Evolutionary conservation across 2,888 invertebrate species (phyloP), one percentile per base, ranked within the genome.

Genomic region (Eupithecia subfuscata): DNA sequence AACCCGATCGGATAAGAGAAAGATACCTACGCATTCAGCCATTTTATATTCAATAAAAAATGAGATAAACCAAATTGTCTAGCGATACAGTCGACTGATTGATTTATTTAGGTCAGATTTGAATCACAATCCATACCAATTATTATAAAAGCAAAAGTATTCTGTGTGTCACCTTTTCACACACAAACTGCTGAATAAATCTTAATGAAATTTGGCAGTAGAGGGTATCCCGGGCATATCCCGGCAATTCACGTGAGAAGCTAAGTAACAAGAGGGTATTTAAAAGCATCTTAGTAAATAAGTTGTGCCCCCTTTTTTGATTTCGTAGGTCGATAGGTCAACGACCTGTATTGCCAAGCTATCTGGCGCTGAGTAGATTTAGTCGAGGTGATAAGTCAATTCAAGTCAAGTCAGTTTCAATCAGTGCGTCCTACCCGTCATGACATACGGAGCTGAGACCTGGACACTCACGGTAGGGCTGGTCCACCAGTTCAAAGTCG

Each of bases 41-140:
- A 91, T 93, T 93, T 93, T 93, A 93, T 93, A 91, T 94, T 92
- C 93, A 93, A 94, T 93, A 93, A 92, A 91, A 92, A 91, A 92
- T 91, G 90, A 92, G 91, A 92, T 92, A 90, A 92, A 91, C 89
- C 88, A 90, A 90, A 91, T 90, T 91, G 89, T 89, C 89, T 90
- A 88, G 86, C 88, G 87, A 91, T 91, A 90, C 86, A 89, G 87
- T 87, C 86, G 82, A 86, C 85, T 86, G 84, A 86, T 84, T 84
- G 87, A 90, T 91, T 91, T 90, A 89, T 88, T 84, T 81, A 60
- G 22, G 60, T 25, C 60, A 60, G 12, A 25, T 22, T 60, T 60
- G 6, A 14, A 60, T 9, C 56, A 56, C 12, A 60, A 25, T 60
- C 25, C 22, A 56, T 56, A 22, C 56, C 12, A 11, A 56, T 56